Evolutionary conservation across 2,797 vertebrate species (phyloP).

Genomic region (Galaxias olidus): DNA sequence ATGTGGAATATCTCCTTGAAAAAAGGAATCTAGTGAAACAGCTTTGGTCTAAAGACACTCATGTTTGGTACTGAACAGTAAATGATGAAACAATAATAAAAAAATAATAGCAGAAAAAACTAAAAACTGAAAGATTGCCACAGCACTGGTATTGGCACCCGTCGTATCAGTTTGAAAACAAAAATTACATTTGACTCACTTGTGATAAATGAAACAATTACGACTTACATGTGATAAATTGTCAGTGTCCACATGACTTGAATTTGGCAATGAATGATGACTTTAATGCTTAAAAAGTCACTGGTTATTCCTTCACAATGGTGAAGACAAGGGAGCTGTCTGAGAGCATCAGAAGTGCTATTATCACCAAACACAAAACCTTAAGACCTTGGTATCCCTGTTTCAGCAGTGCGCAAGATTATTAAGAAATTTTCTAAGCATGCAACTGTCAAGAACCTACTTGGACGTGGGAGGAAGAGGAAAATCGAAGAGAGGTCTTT

Average conservation of each 20-base stretch:
- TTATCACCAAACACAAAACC: too few species aligned
- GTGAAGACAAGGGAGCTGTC: too few species aligned
- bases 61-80: too few species aligned
- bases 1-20: too few species aligned
- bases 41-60: too few species aligned
- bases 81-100: conserved; percentile 5
- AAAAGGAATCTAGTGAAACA: too few species aligned
- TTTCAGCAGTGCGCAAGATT: too few species aligned
- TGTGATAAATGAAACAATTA: conserved; percentile 19
- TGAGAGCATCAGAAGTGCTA: too few species aligned
- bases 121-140: background rate
- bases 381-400: too few species aligned
- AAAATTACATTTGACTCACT: conserved; percentile 5
- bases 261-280: conserved; percentile 28
- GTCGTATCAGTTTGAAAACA: conserved; percentile 6
- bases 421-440: conserved; percentile 14
- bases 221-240: conserved; percentile 21
- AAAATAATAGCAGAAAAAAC: too few species aligned
- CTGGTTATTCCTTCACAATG: background rate
- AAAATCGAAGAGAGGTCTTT: too few species aligned
- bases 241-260: conserved; percentile 15
- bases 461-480: conserved; percentile 16
- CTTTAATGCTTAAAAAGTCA: conserved; percentile 17
- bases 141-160: background rate
- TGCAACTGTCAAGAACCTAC: conserved; percentile 26